These are phyloP conservation scores for Macrosoma leucophasiata DNA, from an alignment of 2,888 invertebrate species.

Conservation along the genomic window DNA sequence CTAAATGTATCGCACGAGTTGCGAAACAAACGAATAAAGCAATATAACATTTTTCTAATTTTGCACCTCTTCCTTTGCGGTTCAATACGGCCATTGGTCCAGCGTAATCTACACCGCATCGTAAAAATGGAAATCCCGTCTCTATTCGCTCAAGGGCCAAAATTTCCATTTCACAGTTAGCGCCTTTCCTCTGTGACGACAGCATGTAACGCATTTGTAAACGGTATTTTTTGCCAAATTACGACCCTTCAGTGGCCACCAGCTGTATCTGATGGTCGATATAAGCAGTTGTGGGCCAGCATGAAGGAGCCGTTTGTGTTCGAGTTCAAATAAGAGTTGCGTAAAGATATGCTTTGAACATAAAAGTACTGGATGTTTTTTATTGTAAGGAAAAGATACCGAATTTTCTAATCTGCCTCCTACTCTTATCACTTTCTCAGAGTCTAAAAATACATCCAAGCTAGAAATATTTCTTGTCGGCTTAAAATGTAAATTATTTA, in stretches of 20 bases:
- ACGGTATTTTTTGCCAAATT: slow-evolving; percentile 17
- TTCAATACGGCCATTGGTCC: slow-evolving; percentile 15
- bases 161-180: no score
- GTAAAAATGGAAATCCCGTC: slow-evolving; percentile 7
- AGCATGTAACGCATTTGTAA: slow-evolving; percentile 16
- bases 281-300: slow-evolving; percentile 18
- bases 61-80: slow-evolving; percentile 12
- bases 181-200: slow-evolving; percentile 13
- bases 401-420: slow-evolving; percentile 3
- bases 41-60: slow-evolving; percentile 11
- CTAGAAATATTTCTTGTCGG: slow-evolving; percentile 1
- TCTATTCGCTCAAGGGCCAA: slow-evolving; percentile 9
- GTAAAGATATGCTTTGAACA: slow-evolving; percentile 14
- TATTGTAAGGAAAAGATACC: neutral
- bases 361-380: slow-evolving; percentile 17
- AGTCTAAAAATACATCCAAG: slow-evolving; percentile 11
- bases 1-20: slow-evolving; percentile 22
- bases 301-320: slow-evolving; percentile 17
- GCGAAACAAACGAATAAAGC: slow-evolving; percentile 21
- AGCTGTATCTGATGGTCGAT: slow-evolving; percentile 12
- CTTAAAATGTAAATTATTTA: slow-evolving; percentile 1
- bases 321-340: slow-evolving; percentile 11
- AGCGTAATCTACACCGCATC: slow-evolving; percentile 14
- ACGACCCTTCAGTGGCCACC: slow-evolving; percentile 19
- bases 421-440: slow-evolving; percentile 5